Evolutionary conservation across 2,113 vertebrate species (phyloP).

Genomic region (Anguilla rostrata): DNA sequence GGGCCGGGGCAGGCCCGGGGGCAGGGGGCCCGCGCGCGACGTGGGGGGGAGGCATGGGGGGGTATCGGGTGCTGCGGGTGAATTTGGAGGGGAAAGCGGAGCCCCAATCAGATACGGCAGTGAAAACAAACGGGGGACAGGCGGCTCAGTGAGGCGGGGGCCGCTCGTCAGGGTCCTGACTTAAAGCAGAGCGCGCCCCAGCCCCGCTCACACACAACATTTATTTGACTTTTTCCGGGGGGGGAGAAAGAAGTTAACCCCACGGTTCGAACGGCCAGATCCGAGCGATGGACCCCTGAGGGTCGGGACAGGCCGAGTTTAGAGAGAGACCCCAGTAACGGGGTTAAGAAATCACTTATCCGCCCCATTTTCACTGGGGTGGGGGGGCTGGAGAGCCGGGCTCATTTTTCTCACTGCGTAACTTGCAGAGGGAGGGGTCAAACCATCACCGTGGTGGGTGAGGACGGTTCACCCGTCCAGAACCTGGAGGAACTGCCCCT

Average conservation of each 20-base stretch:
- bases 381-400: slow-evolving; percentile 10
- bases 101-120: slow-evolving; percentile 73
- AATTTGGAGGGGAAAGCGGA: slow-evolving; percentile 74
- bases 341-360: slow-evolving; percentile 12
- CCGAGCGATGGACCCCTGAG: slow-evolving; percentile 1
- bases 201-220: slow-evolving; percentile 64
- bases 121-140: slow-evolving; percentile 72
- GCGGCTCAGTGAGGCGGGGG: slow-evolving; percentile 73
- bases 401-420: neutral
- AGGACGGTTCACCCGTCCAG: neutral
- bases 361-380: neutral
- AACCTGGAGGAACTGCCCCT: neutral
- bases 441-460: neutral
- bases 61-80: slow-evolving; percentile 62
- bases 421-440: neutral
- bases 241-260: slow-evolving; percentile 56
- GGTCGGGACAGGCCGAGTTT: slow-evolving; percentile 16
- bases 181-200: slow-evolving; percentile 61
- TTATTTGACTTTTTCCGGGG: slow-evolving; percentile 75
- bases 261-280: slow-evolving; percentile 35
- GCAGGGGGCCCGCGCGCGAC: slow-evolving; percentile 35
- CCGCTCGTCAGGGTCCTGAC: slow-evolving; percentile 69
- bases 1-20: slow-evolving; percentile 45
- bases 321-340: slow-evolving; percentile 33
- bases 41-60: neutral